Percentiles rank a stretch among this genome's conserved stretches.
Evolutionary conservation across 2,113 vertebrate species (phyloP).

Genomic region (Cyanistes caeruleus): DNA sequence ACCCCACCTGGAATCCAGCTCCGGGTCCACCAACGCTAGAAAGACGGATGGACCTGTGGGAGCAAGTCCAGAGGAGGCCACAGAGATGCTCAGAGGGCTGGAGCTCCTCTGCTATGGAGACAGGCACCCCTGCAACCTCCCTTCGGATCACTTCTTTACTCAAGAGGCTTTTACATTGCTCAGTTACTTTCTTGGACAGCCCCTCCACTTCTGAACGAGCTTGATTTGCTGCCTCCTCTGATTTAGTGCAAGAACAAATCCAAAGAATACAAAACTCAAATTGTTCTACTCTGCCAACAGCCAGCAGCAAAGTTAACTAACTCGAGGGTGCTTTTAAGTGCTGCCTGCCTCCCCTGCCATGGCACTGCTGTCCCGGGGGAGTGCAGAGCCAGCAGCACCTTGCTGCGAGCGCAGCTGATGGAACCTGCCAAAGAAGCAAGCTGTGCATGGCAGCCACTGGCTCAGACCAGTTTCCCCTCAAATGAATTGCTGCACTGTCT

Average conservation of each 20-base stretch:
- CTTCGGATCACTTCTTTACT: neutral
- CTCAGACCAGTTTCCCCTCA: neutral
- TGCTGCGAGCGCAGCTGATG: neutral
- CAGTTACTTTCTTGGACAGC: neutral
- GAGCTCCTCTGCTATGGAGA: neutral
- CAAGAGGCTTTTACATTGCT: neutral
- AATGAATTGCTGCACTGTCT: neutral
- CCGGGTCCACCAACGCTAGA: fast-evolving
- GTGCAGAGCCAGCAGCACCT: neutral
- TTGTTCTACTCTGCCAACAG: neutral
- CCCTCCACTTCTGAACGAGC: neutral
- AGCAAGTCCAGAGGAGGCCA: neutral
- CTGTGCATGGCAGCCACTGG: neutral
- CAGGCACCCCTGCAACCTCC: neutral
- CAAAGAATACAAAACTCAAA: neutral
- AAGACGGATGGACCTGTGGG: neutral
- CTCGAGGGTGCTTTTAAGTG: neutral
- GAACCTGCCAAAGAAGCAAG: neutral
- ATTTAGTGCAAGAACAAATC: neutral
- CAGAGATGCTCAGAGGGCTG: neutral
- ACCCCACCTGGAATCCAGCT: neutral
- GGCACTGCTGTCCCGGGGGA: neutral
- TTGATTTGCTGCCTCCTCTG: neutral
- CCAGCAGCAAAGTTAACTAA: neutral
- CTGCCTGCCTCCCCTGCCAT: neutral